A percentile compares a stretch with the other conserved stretches of the same genome.
Evolutionary conservation across 2,888 invertebrate genomes (phyloP).

Genomic region (Coenonympha arcania): DNA sequence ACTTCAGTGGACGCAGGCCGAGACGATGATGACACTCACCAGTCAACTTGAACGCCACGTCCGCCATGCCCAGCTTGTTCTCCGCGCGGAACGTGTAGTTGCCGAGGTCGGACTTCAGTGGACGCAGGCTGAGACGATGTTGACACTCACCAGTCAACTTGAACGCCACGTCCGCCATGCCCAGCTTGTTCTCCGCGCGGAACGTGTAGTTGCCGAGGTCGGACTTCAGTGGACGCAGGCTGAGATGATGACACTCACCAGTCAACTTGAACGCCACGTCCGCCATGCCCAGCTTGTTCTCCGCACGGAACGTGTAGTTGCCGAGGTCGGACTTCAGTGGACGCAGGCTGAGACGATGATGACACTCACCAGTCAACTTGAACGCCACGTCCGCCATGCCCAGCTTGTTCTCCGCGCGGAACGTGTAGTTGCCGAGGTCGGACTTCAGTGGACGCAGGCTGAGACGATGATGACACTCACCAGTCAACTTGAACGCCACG

Average conservation of each 20-base stretch:
- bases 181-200: conserved; percentile 82
- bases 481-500: conserved; percentile 81
- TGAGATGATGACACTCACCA: conserved; percentile 58
- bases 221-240: conserved; percentile 75
- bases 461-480: conserved; percentile 42
- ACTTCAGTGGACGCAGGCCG: too few relatives aligned
- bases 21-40: conserved; percentile 55
- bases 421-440: conserved; percentile 86
- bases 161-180: conserved; percentile 79
- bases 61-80: conserved; percentile 81
- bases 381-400: conserved; percentile 81
- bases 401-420: conserved; percentile 82
- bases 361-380: conserved; percentile 78
- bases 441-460: conserved; percentile 76
- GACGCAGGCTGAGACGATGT: conserved; percentile 65
- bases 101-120: conserved; percentile 81
- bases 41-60: conserved; percentile 81
- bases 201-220: conserved; percentile 88
- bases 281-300: conserved; percentile 81
- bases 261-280: conserved; percentile 82
- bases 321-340: conserved; percentile 83
- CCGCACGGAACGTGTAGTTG: conserved; percentile 84
- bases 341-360: conserved; percentile 64
- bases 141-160: conserved; percentile 78
- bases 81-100: conserved; percentile 85